A percentile compares a stretch with the other conserved stretches of the same genome.
Conservation (phyloP, 2,113 vertebrate genomes). For the Pleuronectes platessa region DNA sequence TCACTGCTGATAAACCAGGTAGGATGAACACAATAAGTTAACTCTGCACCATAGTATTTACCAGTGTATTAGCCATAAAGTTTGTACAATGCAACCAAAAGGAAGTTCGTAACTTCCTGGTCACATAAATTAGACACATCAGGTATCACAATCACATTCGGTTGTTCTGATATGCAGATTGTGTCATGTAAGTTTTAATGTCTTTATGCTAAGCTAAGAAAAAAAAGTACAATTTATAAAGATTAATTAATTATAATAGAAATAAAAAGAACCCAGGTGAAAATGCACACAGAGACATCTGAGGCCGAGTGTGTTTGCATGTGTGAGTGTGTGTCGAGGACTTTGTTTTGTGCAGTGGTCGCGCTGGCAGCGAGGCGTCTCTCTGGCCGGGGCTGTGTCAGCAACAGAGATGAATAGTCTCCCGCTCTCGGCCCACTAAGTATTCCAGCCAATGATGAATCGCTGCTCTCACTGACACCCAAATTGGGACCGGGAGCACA, state of each 20-base stretch:
- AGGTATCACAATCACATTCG: no score
- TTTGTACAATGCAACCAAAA: not conserved
- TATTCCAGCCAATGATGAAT: slow-evolving; percentile 78
- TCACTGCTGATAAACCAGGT: no score
- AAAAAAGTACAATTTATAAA: not conserved
- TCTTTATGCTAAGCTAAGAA: not conserved
- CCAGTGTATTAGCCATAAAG: not conserved
- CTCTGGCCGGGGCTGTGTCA: slow-evolving; percentile 76
- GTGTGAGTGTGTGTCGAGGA: slow-evolving; percentile 35
- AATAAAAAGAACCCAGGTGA: not conserved
- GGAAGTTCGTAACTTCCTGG: no score
- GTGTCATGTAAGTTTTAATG: not conserved
- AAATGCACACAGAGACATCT: not conserved
- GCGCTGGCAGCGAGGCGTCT: slow-evolving; percentile 62
- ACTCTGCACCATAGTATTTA: no score
- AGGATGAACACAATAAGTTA: no score
- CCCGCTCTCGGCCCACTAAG: slow-evolving; percentile 80
- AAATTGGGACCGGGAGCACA: slow-evolving; percentile 77
- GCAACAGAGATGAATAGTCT: slow-evolving; percentile 79
- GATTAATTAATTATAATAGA: not conserved
- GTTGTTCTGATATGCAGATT: not conserved
- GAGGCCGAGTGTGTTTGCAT: slow-evolving; percentile 28
- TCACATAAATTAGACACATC: no score
- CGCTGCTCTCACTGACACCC: slow-evolving; percentile 75
- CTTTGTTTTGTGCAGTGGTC: slow-evolving; percentile 18